Evolutionary conservation across 2,797 vertebrate species (phyloP), one percentile per base, ranked within the genome.

Genomic region (Alouatta caraya): DNA sequence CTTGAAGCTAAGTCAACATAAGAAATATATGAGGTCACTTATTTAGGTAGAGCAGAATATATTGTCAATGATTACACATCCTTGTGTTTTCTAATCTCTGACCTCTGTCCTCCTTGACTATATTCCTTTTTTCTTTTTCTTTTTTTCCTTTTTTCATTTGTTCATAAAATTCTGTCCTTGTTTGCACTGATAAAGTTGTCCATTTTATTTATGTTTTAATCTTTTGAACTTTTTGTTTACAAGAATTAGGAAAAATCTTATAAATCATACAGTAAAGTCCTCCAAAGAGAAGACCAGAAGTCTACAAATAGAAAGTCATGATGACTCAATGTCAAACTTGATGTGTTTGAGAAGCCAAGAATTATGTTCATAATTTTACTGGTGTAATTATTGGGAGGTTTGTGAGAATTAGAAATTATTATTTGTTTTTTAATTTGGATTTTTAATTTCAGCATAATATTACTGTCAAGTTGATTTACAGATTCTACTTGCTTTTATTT

Each of bases 331-430:
- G 93, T 5, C 9, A 96, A 75, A 87, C 48, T 55, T 81, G 39
- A 90, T 3, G 2, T 72, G 22, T 75, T 87, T 19, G 61, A 75
- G 14, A 57, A 87, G 50, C 11, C 26, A 80, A 92, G 6, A 92
- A 44, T 75, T 57, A 64, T 70, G 15, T 46, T 90, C 24, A 79
- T 95, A 72, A 67, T 70, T 95, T 89, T 96, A 64, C 67, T 78
- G 85, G n/a, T 81, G 5, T 30, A 84, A 90, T 72, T 87, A 80
- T 70, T 80, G 37, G 26, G 33, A 82, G 3, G 12, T 83, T 87
- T 61, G 10, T 61, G 33, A 86, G 4, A 67, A 22, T 37, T 93
- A 55, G 7, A 81, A 73, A 92, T 57, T 82, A 39, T 67, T 78
- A 17, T 91, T 64, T 93, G 8, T 59, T 86, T 83, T 90, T 81